Conservation (phyloP, 2,113 vertebrate genomes). For the Athene noctua region DNA sequence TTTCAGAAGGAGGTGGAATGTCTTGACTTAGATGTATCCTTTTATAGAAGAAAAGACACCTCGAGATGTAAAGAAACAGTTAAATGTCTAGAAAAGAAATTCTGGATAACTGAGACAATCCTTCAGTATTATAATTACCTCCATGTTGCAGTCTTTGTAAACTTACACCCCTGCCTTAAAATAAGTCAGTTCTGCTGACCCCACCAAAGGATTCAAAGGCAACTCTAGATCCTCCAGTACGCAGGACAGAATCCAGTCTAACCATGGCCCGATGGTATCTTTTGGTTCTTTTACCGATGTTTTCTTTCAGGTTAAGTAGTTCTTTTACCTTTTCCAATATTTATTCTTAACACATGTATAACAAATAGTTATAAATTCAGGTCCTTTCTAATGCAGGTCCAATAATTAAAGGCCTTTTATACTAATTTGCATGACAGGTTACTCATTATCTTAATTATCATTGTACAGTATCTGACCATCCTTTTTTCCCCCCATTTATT, state of each 20-base stretch:
- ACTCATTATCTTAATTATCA: constrained; percentile 37
- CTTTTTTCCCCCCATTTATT: not conserved
- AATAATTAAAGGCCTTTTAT: constrained; percentile 37
- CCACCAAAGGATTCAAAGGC: not conserved
- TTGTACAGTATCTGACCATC: not conserved
- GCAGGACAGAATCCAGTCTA: not conserved
- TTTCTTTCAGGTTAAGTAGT: not conserved
- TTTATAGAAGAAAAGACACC: not conserved
- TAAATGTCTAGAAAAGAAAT: not conserved
- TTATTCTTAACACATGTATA: constrained; percentile 27
- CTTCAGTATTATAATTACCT: not conserved
- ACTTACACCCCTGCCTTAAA: not conserved
- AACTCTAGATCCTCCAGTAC: not conserved
- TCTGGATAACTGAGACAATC: not conserved
- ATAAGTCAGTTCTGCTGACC: not conserved
- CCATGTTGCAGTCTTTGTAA: not conserved
- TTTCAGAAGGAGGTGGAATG: not conserved
- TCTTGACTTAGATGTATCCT: not conserved
- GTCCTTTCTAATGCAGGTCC: not conserved
- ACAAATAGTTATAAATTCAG: constrained; percentile 41
- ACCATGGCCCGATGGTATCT: not conserved
- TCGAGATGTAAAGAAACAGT: not conserved
- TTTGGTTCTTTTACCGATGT: not conserved
- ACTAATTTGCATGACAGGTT: constrained; percentile 17
- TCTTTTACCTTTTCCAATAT: not conserved